Conservation (phyloP, 2,797 vertebrate genomes). For the Labeo calbasu region DNA sequence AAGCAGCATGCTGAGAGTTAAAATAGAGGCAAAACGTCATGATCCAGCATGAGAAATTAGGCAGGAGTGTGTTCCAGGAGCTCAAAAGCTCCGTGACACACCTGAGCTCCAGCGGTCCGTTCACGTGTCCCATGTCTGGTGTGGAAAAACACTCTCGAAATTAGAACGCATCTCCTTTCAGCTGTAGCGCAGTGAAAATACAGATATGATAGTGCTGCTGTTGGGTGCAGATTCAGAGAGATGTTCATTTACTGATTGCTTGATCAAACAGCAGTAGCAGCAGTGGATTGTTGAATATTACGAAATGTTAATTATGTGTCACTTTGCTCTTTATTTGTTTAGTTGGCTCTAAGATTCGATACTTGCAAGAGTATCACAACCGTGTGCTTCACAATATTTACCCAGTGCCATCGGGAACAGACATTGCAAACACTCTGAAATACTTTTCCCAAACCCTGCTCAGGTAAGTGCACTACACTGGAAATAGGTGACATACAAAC, state of each 20-base stretch:
- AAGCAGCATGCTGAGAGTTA: not conserved
- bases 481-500: constrained; percentile 77
- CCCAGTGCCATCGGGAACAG: constrained; percentile 98
- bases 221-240: not conserved
- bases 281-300: not conserved
- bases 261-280: not conserved
- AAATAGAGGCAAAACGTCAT: not conserved
- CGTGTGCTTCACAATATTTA: constrained; percentile 99
- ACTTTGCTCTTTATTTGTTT: constrained; percentile 83
- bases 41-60: not conserved
- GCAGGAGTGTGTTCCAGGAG: not conserved
- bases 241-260: not conserved
- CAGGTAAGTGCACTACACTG: constrained; percentile 91
- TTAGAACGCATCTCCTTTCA: not conserved
- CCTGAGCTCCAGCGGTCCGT: not conserved
- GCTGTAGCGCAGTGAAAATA: not conserved
- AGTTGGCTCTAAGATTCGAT: constrained; percentile 99
- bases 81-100: not conserved
- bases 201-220: not conserved
- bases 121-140: not conserved
- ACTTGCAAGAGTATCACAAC: constrained; percentile 99
- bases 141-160: not conserved
- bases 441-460: constrained; percentile 99
- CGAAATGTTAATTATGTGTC: constrained; percentile 70
- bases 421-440: constrained; percentile 99